phyloP scores from a whole-genome alignment of 2,888 invertebrate species.

The Megaustenia siamemsis region DNA sequence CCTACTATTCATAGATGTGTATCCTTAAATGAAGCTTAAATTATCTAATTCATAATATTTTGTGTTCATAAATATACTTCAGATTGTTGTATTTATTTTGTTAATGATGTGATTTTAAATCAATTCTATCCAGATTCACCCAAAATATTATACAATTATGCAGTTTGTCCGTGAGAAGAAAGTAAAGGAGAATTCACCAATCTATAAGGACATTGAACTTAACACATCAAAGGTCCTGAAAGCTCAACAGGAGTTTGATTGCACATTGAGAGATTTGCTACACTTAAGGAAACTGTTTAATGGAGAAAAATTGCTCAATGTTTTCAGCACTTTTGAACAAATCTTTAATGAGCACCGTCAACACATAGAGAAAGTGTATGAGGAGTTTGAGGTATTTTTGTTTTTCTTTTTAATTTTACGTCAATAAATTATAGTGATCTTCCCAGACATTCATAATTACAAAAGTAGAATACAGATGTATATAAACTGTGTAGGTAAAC shows the following conservation, averaged over 20 bases:
- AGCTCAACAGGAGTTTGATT: background rate
- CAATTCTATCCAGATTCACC: conserved; percentile 4
- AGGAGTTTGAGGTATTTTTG: background rate
- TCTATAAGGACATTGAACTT: conserved; percentile 16
- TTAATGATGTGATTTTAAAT: background rate
- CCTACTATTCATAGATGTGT: too few relatives aligned
- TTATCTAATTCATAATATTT: too few relatives aligned
- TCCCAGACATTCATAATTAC: background rate
- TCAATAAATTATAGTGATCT: background rate
- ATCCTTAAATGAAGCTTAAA: too few relatives aligned
- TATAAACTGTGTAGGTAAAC: too few relatives aligned
- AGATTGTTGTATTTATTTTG: too few relatives aligned
- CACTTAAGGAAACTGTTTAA: background rate
- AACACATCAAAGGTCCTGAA: background rate
- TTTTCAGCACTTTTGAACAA: background rate
- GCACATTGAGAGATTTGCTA: background rate
- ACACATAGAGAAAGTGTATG: background rate
- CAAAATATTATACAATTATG: background rate
- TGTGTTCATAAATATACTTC: too few relatives aligned
- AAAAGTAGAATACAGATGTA: too few relatives aligned
- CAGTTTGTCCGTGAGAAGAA: background rate
- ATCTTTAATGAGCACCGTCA: background rate
- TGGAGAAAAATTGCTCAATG: background rate
- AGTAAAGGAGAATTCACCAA: conserved; percentile 20
- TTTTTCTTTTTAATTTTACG: background rate